These are phyloP conservation scores for Pangasius krempfi DNA, from an alignment of 2,797 vertebrate species.

Conservation along the genomic window DNA sequence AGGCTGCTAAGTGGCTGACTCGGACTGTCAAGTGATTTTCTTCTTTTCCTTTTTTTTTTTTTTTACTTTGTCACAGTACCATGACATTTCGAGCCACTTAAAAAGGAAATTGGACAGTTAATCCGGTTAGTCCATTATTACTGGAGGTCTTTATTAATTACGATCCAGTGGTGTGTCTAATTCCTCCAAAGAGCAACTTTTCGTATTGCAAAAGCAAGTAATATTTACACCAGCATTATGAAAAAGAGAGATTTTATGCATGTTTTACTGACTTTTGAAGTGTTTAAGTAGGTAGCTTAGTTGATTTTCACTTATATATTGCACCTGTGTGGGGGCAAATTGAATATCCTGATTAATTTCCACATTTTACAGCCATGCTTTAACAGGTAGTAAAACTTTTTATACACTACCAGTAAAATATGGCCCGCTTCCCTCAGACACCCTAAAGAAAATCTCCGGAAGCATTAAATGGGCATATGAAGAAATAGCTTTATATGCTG, in stretches of 20 bases:
- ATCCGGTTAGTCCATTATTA: constrained; percentile 46
- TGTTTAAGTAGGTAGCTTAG: neutral
- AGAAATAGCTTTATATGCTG: constrained; percentile 22
- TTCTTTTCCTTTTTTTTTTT: neutral
- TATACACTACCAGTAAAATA: constrained; percentile 16
- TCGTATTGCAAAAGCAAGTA: constrained; percentile 1
- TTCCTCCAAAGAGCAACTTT: constrained; percentile 29
- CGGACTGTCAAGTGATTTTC: neutral
- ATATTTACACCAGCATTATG: constrained; percentile 28
- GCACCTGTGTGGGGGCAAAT: constrained; percentile 21
- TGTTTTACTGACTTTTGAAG: neutral
- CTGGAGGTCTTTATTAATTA: constrained; percentile 50
- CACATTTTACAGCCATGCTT: constrained; percentile 28
- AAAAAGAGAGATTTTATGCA: neutral
- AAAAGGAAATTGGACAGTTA: constrained; percentile 42
- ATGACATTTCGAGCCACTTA: constrained; percentile 37
- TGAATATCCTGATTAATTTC: constrained; percentile 39
- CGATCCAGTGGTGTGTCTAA: constrained; percentile 23
- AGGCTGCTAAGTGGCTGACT: neutral
- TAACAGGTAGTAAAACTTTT: constrained; percentile 24
- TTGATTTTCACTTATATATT: neutral
- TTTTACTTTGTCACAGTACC: neutral
- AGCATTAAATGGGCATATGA: constrained; percentile 34
- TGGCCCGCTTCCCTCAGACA: neutral
- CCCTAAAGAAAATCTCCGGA: constrained; percentile 29